Percentiles rank a stretch among this genome's conserved stretches.
phyloP scores from a whole-genome alignment of 2,113 vertebrate species.

The Toxotes jaculatrix region DNA sequence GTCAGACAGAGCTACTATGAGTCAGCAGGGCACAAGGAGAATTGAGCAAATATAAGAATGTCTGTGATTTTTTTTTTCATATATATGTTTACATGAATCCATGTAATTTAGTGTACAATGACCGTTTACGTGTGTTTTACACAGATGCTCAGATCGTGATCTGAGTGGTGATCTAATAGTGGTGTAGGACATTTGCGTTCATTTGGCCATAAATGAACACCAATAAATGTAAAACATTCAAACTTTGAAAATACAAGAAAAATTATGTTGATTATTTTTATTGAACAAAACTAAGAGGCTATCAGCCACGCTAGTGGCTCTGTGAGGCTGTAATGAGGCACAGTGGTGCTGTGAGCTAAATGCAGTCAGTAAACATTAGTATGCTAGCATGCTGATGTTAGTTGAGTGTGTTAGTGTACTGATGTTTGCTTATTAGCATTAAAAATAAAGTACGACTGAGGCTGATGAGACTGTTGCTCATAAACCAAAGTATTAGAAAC shows the following conservation, averaged over 20 bases:
- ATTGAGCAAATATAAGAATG: background rate
- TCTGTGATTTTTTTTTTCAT: background rate
- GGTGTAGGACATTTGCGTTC: background rate
- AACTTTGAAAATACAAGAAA: background rate
- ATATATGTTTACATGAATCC: conserved; percentile 11
- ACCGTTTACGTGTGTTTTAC: conserved; percentile 5
- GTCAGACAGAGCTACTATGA: conserved; percentile 51
- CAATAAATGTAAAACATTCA: background rate
- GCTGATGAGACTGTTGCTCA: too few relatives aligned
- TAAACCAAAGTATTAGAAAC: too few relatives aligned
- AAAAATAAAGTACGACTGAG: too few relatives aligned
- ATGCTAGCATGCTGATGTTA: background rate
- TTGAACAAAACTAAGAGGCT: background rate
- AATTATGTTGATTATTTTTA: background rate
- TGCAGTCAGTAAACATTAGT: too few relatives aligned
- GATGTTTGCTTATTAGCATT: too few relatives aligned
- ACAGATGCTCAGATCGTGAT: background rate
- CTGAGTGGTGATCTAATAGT: background rate
- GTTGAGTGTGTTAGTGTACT: too few relatives aligned
- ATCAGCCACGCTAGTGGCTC: background rate
- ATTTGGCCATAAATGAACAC: background rate
- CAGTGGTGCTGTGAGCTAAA: background rate
- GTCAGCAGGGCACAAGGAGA: conserved; percentile 22
- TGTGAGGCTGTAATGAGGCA: background rate
- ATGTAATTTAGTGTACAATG: background rate